Percentiles rank a stretch among this genome's conserved stretches.
Evolutionary conservation across 2,797 vertebrate genomes (phyloP).

Genomic region (Astyanax mexicanus): DNA sequence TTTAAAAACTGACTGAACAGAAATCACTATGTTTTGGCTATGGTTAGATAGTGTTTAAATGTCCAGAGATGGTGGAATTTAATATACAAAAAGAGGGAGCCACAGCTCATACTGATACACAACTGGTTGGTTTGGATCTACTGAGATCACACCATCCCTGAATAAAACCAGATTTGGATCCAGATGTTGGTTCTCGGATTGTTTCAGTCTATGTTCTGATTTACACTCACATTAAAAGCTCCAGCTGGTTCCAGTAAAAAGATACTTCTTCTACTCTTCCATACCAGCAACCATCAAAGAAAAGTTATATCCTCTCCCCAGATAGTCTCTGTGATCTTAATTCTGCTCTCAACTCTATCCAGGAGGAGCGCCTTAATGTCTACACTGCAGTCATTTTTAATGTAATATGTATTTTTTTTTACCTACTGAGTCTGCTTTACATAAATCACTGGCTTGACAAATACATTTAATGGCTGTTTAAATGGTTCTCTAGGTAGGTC

Average conservation of each 20-base stretch:
- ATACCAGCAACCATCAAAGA: background rate
- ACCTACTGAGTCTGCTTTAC: background rate
- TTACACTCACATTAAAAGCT: slow-evolving; percentile 4
- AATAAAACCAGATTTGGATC: background rate
- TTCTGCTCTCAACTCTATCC: background rate
- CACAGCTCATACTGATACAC: background rate
- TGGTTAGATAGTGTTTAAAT: background rate
- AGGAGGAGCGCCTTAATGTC: background rate
- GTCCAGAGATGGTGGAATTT: background rate
- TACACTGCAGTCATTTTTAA: background rate
- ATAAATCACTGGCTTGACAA: background rate
- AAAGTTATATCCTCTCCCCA: background rate
- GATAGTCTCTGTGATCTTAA: background rate
- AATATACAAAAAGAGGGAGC: background rate
- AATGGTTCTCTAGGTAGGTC: background rate
- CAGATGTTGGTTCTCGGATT: background rate
- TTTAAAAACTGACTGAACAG: background rate
- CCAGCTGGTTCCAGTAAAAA: background rate
- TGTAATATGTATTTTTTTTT: background rate
- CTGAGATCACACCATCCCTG: slow-evolving; percentile 3
- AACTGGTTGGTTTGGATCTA: background rate
- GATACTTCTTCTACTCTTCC: background rate
- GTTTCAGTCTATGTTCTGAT: slow-evolving; percentile 1
- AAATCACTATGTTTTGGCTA: background rate
- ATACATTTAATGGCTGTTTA: background rate